Percentiles rank a stretch among this genome's conserved stretches.
Conservation (phyloP, 2,797 vertebrate genomes). For the Tarsius wallacei region DNA sequence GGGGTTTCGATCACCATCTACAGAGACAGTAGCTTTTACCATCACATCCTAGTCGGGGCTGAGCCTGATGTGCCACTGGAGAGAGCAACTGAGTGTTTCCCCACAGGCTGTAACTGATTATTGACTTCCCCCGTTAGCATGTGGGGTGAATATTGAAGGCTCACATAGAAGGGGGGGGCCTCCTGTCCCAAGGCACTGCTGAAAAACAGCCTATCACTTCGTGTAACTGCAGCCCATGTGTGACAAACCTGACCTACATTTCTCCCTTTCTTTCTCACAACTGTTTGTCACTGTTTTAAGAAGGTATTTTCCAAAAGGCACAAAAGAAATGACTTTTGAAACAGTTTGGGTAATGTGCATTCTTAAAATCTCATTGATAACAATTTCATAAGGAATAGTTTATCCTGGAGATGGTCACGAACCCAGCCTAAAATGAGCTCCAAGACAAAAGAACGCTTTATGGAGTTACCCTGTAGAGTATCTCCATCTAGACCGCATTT, state of each 20-base stretch:
- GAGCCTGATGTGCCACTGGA: conserved; percentile 85
- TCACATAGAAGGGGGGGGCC: conserved; percentile 96
- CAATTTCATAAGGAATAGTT: conserved; percentile 78
- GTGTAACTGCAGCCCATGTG: conserved; percentile 94
- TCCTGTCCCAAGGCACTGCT: conserved; percentile 95
- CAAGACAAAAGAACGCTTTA: conserved; percentile 19
- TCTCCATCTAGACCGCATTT: conserved; percentile 46
- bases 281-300: conserved; percentile 92
- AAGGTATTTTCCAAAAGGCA: conserved; percentile 91
- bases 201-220: conserved; percentile 94
- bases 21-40: conserved; percentile 90
- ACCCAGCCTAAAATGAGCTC: conserved; percentile 65
- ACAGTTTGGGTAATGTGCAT: conserved; percentile 86
- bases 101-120: conserved; percentile 94
- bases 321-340: conserved; percentile 88
- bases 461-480: not conserved
- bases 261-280: conserved; percentile 92
- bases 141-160: conserved; percentile 93
- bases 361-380: conserved; percentile 85
- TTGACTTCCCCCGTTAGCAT: conserved; percentile 94
- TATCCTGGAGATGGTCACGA: conserved; percentile 73
- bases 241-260: conserved; percentile 99
- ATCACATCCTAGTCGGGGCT: conserved; percentile 89
- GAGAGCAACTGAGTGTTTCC: conserved; percentile 89
- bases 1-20: conserved; percentile 89